phyloP scores from a whole-genome alignment of 30 jellyfish, hydroid and myxozoan genomes.

The Phacellophora camtschatica region DNA sequence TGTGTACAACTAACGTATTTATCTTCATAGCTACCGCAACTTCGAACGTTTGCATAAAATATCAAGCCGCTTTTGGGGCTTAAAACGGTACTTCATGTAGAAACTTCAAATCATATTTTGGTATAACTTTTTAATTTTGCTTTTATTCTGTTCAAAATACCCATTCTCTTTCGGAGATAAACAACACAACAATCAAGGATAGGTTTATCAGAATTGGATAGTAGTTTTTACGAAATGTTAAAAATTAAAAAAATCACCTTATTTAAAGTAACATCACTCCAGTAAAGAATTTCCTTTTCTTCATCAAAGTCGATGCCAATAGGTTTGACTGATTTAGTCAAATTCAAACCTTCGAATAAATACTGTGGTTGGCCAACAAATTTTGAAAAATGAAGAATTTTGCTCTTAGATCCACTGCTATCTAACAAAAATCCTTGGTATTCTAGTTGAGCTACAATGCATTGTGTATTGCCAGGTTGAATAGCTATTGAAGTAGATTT shows the following conservation, averaged over 20 bases:
- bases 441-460: slow-evolving; percentile 40
- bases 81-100: too few relatives aligned
- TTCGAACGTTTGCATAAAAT: too few relatives aligned
- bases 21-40: too few relatives aligned
- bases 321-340: slow-evolving; percentile 12
- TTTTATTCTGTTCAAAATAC: too few relatives aligned
- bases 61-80: too few relatives aligned
- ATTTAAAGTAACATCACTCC: slow-evolving; percentile 51
- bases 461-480: background rate
- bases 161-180: too few relatives aligned
- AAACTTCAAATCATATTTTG: too few relatives aligned
- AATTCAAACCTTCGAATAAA: slow-evolving; percentile 8
- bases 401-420: slow-evolving; percentile 14
- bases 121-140: too few relatives aligned
- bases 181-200: too few relatives aligned
- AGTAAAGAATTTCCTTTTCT: background rate
- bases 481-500: background rate
- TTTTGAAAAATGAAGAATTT: slow-evolving; percentile 47
- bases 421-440: slow-evolving; percentile 46
- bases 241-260: slow-evolving; percentile 32
- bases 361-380: slow-evolving; percentile 40
- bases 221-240: too few relatives aligned
- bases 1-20: too few relatives aligned
- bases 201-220: too few relatives aligned
- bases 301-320: slow-evolving; percentile 63